Evolutionary conservation across 2,888 invertebrate species (phyloP).

Genomic region (Melanchra persicariae): DNA sequence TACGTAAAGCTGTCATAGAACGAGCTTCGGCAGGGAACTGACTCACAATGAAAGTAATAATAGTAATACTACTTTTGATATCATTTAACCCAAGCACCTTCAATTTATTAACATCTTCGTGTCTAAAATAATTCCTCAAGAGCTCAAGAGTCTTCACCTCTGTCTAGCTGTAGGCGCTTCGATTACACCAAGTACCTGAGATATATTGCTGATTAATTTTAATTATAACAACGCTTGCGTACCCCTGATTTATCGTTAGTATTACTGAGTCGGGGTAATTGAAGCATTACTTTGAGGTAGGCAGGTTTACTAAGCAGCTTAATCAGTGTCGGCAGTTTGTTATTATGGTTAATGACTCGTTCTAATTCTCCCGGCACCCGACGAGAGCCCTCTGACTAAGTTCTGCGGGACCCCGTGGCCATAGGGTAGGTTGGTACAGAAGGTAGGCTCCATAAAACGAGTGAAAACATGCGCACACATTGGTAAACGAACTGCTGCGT

Average conservation of each 20-base stretch:
- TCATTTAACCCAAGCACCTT: neutral
- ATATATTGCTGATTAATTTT: slow-evolving; percentile 60
- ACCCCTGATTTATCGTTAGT: slow-evolving; percentile 57
- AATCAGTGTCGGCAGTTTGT: slow-evolving; percentile 76
- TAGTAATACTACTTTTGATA: too few relatives aligned
- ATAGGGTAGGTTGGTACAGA: slow-evolving; percentile 5
- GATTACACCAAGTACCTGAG: slow-evolving; percentile 30
- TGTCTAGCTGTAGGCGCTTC: neutral
- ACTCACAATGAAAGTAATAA: too few relatives aligned
- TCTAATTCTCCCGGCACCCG: slow-evolving; percentile 69
- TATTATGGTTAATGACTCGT: slow-evolving; percentile 75
- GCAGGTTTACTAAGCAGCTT: slow-evolving; percentile 72
- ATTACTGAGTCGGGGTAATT: slow-evolving; percentile 60
- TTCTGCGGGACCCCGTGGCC: slow-evolving; percentile 45
- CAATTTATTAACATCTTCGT: neutral
- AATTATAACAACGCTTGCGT: slow-evolving; percentile 54
- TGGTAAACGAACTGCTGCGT: neutral
- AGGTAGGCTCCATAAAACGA: neutral
- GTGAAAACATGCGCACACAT: neutral
- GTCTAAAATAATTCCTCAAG: neutral
- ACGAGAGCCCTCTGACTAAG: slow-evolving; percentile 57
- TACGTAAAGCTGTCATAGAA: too few relatives aligned
- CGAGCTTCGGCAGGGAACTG: too few relatives aligned
- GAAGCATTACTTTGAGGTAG: slow-evolving; percentile 70
- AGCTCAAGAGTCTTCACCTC: neutral